Conservation (phyloP, 2,113 vertebrate genomes). For the Pelecanus crispus region DNA sequence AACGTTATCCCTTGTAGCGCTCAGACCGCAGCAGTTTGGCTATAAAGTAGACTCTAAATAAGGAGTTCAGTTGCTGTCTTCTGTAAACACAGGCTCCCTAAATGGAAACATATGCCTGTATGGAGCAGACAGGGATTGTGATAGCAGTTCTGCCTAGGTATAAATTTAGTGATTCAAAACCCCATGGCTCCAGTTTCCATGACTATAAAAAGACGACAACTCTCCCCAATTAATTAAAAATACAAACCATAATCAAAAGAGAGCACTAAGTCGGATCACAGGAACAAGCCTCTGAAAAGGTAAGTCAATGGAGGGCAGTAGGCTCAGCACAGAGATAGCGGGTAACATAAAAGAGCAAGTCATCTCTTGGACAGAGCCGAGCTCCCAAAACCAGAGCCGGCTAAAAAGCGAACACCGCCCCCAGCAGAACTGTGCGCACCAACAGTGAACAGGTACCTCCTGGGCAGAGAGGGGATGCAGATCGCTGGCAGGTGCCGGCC, state of each 20-base stretch:
- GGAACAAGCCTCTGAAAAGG: background rate
- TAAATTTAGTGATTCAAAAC: background rate
- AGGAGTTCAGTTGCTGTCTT: background rate
- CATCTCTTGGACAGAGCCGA: background rate
- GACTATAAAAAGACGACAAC: background rate
- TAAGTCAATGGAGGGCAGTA: background rate
- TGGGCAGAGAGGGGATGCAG: background rate
- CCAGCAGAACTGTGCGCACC: background rate
- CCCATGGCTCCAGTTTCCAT: background rate
- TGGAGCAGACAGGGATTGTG: background rate
- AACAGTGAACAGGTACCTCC: background rate
- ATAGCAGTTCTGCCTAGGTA: background rate
- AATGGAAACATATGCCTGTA: background rate
- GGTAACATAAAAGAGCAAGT: background rate
- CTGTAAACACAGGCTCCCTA: background rate
- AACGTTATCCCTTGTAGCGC: background rate
- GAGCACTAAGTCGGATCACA: background rate
- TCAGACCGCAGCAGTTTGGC: background rate
- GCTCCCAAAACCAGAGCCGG: background rate
- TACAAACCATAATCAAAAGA: background rate
- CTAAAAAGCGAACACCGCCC: background rate
- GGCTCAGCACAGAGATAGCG: rapidly evolving
- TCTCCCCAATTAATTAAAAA: background rate
- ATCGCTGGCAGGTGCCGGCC: rapidly evolving
- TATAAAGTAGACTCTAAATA: background rate